A percentile compares a stretch with the other conserved stretches of the same genome.
These are phyloP conservation scores for Cynopterus brachyotis DNA, from an alignment of 2,113 vertebrate species.

Conservation along the genomic window DNA sequence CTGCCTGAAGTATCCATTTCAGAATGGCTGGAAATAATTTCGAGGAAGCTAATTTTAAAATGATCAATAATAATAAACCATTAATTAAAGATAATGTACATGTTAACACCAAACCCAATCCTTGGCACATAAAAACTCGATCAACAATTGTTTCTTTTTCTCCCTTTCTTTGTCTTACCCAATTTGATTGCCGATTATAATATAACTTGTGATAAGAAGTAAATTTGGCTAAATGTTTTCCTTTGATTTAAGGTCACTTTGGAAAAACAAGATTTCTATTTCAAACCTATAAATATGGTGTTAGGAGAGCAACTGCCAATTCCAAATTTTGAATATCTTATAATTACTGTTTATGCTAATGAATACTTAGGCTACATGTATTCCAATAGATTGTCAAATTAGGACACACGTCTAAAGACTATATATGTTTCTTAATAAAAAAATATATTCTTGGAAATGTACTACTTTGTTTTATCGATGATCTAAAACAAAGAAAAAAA, in stretches of 20 bases:
- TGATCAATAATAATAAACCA: constrained; percentile 28
- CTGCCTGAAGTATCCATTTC: not conserved
- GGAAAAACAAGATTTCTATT: constrained; percentile 10
- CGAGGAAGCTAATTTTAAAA: constrained; percentile 39
- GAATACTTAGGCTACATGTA: not conserved
- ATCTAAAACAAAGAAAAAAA: not conserved
- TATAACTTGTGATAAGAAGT: not conserved
- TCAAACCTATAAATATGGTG: not conserved
- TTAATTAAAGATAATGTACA: not conserved
- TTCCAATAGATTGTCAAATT: constrained; percentile 3
- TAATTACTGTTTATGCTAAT: not conserved
- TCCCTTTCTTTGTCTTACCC: not conserved
- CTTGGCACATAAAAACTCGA: not conserved
- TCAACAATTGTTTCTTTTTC: constrained; percentile 11
- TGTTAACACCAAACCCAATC: not conserved
- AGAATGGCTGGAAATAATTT: not conserved
- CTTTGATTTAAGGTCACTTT: not conserved
- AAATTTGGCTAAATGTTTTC: constrained; percentile 21
- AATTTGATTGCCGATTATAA: not conserved
- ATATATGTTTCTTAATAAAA: not conserved
- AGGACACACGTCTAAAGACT: not conserved
- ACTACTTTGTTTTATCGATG: not conserved
- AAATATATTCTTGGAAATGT: not conserved
- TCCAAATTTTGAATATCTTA: not conserved
- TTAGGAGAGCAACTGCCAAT: not conserved